phyloP scores from a whole-genome alignment of 1,140 invertebrate genomes.

The Ceratina japonica region DNA sequence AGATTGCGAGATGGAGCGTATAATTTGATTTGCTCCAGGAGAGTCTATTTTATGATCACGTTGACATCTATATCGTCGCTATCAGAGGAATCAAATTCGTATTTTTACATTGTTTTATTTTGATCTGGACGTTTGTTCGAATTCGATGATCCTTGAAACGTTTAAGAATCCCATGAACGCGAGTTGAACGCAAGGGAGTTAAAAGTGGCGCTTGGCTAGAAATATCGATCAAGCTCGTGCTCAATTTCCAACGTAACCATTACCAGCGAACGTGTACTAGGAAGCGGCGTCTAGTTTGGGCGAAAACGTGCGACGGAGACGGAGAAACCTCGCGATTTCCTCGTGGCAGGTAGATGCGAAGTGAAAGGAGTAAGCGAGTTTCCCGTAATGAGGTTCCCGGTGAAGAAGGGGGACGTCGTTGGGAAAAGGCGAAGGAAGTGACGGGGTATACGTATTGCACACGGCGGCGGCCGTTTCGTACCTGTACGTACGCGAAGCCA shows the following conservation, averaged over 20 bases:
- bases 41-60: too few relatives aligned
- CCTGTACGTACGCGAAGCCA: constrained; percentile 7
- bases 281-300: constrained; percentile 35
- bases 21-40: too few relatives aligned
- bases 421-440: constrained; percentile 5
- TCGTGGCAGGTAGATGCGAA: constrained; percentile 40
- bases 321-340: constrained; percentile 28
- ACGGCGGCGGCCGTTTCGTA: neutral
- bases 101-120: neutral
- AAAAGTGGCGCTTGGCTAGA: neutral
- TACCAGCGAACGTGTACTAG: constrained; percentile 3
- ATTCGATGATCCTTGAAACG: too few relatives aligned
- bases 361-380: constrained; percentile 54
- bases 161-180: too few relatives aligned
- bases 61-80: neutral
- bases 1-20: too few relatives aligned
- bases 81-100: neutral
- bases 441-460: too few relatives aligned
- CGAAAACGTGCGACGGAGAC: neutral
- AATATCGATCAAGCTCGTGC: constrained; percentile 46
- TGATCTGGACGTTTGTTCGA: too few relatives aligned
- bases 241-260: constrained; percentile 29
- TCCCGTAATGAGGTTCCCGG: neutral
- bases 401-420: neutral
- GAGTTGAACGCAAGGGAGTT: neutral